Conservation (phyloP, 2,888 invertebrate genomes). For the Sesia bembeciformis region DNA sequence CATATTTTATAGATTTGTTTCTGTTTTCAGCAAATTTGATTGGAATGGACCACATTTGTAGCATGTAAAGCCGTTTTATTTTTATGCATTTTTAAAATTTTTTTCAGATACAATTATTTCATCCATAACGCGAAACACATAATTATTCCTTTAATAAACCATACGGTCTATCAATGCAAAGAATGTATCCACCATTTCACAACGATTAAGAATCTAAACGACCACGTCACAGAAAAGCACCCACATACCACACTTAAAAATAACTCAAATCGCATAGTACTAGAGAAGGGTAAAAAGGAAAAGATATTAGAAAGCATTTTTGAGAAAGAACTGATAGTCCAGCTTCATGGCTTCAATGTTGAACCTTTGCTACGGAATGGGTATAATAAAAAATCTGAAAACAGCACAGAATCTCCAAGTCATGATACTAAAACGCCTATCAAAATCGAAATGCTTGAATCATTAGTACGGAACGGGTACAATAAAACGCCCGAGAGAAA, state of each 20-base stretch:
- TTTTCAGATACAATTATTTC: slow-evolving; percentile 24
- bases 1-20: too few relatives aligned
- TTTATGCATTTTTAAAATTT: too few relatives aligned
- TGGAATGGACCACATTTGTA: too few relatives aligned
- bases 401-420: too few relatives aligned
- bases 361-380: too few relatives aligned
- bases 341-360: not conserved
- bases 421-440: too few relatives aligned
- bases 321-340: not conserved
- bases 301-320: not conserved
- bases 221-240: slow-evolving; percentile 18
- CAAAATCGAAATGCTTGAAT: too few relatives aligned
- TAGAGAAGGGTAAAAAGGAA: not conserved
- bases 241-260: not conserved
- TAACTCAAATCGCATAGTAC: slow-evolving; percentile 2
- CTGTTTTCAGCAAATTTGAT: too few relatives aligned
- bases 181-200: slow-evolving; percentile 22
- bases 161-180: slow-evolving; percentile 15
- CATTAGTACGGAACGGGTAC: not conserved
- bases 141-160: slow-evolving; percentile 31
- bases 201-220: slow-evolving; percentile 13
- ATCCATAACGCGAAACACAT: slow-evolving; percentile 34
- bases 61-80: too few relatives aligned
- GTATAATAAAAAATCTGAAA: not conserved
- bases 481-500: not conserved